Evolutionary conservation across 2,113 vertebrate genomes (phyloP).

Genomic region (Laterallus jamaicensis): DNA sequence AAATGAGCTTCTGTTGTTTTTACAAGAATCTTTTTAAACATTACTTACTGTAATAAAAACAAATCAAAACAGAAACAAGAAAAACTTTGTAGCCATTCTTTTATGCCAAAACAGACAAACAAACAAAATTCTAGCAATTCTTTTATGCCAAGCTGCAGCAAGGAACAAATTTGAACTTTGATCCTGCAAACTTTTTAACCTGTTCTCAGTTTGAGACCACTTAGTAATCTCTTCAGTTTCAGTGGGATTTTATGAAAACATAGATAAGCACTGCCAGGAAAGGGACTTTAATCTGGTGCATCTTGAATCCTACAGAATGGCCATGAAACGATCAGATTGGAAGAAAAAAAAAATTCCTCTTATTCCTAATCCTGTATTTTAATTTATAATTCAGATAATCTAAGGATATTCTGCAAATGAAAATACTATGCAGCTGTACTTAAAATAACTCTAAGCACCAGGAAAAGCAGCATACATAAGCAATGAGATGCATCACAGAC

Average conservation of each 20-base stretch:
- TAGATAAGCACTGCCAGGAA: conserved; percentile 50
- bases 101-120: too few species aligned
- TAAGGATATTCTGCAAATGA: not conserved
- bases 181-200: conserved; percentile 42
- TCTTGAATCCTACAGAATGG: conserved; percentile 57
- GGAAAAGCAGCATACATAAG: not conserved
- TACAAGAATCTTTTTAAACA: not conserved
- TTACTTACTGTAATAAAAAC: not conserved
- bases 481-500: not conserved
- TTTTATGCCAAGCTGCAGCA: conserved; percentile 18
- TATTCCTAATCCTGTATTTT: not conserved
- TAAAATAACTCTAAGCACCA: not conserved
- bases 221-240: conserved; percentile 51
- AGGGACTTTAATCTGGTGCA: conserved; percentile 31
- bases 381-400: not conserved
- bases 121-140: not conserved
- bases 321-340: conserved; percentile 44
- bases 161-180: conserved; percentile 8
- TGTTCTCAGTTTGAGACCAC: conserved; percentile 52
- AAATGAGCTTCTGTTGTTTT: not conserved
- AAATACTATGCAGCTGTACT: not conserved
- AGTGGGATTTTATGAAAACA: conserved; percentile 58
- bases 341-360: not conserved
- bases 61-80: not conserved
- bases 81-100: too few species aligned